Evolutionary conservation across 2,888 invertebrate genomes (phyloP).

Genomic region (Pyrgus malvae): DNA sequence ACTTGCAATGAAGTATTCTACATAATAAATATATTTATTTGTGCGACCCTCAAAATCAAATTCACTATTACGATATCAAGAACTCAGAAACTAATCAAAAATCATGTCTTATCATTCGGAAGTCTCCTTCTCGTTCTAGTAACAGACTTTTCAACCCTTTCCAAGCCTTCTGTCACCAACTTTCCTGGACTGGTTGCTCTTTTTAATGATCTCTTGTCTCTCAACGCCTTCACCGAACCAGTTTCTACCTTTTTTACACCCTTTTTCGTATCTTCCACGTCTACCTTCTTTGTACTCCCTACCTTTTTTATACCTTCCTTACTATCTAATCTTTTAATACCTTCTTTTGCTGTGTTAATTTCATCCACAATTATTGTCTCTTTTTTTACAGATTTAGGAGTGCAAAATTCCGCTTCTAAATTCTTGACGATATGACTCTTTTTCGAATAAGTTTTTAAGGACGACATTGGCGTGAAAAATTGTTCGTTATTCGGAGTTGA

Average conservation of each 20-base stretch:
- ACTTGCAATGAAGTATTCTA: too few relatives aligned
- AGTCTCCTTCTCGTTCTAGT: conserved; percentile 39
- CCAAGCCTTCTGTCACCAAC: conserved; percentile 36
- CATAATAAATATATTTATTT: too few relatives aligned
- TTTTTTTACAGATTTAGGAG: conserved; percentile 40
- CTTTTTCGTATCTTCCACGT: conserved; percentile 3
- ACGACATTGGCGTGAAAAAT: conserved; percentile 63
- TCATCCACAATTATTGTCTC: too few relatives aligned
- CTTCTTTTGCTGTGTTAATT: background rate
- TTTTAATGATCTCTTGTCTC: conserved; percentile 43
- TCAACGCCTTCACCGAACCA: conserved; percentile 30
- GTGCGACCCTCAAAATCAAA: too few relatives aligned
- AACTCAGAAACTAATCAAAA: too few relatives aligned
- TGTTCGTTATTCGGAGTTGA: conserved; percentile 47
- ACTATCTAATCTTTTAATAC: conserved; percentile 8
- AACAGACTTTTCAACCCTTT: conserved; percentile 18
- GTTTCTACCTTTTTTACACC: conserved; percentile 29
- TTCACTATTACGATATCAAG: too few relatives aligned
- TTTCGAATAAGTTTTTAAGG: conserved; percentile 55
- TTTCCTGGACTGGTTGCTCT: conserved; percentile 63
- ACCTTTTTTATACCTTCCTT: conserved; percentile 22
- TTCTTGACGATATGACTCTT: conserved; percentile 57
- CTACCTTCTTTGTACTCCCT: conserved; percentile 15
- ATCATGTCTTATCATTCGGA: background rate
- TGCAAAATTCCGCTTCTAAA: conserved; percentile 59